A percentile compares a stretch with the other conserved stretches of the same genome.
Conservation (phyloP, 1,140 invertebrate species). For the Lepidotrigona ventralis region DNA sequence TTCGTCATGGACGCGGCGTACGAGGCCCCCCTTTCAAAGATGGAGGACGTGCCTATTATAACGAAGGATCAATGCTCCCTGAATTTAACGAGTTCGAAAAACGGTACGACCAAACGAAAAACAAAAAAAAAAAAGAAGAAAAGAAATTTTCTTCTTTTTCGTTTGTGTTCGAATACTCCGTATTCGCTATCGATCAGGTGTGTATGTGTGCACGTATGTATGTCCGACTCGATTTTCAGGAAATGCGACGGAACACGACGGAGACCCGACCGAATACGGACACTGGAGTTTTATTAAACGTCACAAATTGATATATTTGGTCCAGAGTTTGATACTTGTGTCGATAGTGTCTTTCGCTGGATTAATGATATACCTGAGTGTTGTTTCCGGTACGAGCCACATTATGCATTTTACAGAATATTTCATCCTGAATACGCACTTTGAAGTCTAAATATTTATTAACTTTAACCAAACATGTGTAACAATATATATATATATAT, state of each 20-base stretch:
- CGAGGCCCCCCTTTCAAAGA: not conserved
- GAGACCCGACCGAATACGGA: too few relatives aligned
- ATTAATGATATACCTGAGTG: not conserved
- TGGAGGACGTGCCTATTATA: not conserved
- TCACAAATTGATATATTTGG: not conserved
- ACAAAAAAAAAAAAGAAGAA: too few relatives aligned
- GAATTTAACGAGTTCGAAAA: not conserved
- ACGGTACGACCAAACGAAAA: not conserved
- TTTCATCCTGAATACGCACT: too few relatives aligned
- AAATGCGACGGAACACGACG: not conserved
- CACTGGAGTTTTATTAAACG: not conserved
- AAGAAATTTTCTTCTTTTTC: too few relatives aligned
- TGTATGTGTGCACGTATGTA: too few relatives aligned
- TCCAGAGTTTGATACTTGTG: not conserved
- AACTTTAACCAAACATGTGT: too few relatives aligned
- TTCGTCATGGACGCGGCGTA: not conserved
- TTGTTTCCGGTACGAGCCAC: conserved; percentile 11
- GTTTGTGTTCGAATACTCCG: too few relatives aligned
- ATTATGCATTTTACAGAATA: too few relatives aligned
- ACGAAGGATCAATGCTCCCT: conserved; percentile 13
- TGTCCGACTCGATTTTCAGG: conserved; percentile 15
- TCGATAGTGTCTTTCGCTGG: not conserved
- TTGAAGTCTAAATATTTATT: too few relatives aligned
- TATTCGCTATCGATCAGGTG: too few relatives aligned
- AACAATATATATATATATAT: too few relatives aligned